phyloP scores from a whole-genome alignment of 2,113 vertebrate species.

The Labrus mixtus region DNA sequence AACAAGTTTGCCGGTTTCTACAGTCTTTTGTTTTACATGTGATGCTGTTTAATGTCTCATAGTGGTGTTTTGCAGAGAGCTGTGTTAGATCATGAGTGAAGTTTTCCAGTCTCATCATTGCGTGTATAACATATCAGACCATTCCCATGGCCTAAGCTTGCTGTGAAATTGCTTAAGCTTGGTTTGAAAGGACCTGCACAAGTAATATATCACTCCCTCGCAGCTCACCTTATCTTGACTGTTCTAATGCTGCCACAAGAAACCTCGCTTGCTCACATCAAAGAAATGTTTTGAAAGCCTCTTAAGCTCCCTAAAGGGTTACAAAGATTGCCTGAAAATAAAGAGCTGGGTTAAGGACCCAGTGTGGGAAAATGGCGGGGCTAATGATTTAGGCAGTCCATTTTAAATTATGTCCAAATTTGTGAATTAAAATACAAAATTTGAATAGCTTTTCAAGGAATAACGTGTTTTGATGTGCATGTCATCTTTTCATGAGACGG shows the following conservation, averaged over 20 bases:
- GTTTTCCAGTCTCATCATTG: slow-evolving; percentile 52
- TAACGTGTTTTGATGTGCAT: not conserved
- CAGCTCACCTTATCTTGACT: slow-evolving; percentile 81
- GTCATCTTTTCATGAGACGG: not conserved
- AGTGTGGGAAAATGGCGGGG: slow-evolving; percentile 77
- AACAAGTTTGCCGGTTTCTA: not conserved
- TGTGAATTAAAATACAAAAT: slow-evolving; percentile 8
- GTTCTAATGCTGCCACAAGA: slow-evolving; percentile 68
- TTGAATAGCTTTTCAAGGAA: not conserved
- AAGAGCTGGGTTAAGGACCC: slow-evolving; percentile 51
- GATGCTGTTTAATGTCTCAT: not conserved
- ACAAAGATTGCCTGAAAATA: slow-evolving; percentile 70
- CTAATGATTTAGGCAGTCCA: slow-evolving; percentile 56
- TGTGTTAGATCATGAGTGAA: slow-evolving; percentile 48
- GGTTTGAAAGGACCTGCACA: slow-evolving; percentile 72
- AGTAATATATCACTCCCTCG: slow-evolving; percentile 79
- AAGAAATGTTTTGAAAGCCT: slow-evolving; percentile 77
- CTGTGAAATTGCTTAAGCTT: slow-evolving; percentile 82
- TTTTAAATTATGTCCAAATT: slow-evolving; percentile 37
- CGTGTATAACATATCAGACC: slow-evolving; percentile 51
- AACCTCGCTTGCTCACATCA: slow-evolving; percentile 81
- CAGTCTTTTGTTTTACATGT: slow-evolving; percentile 1
- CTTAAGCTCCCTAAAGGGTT: slow-evolving; percentile 79
- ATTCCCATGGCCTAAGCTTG: slow-evolving; percentile 57
- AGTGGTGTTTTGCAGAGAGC: slow-evolving; percentile 27